Evolutionary conservation across 1,140 invertebrate genomes (phyloP), one percentile per base, ranked within the genome.

Genomic region (Harlomillsia oculata): DNA sequence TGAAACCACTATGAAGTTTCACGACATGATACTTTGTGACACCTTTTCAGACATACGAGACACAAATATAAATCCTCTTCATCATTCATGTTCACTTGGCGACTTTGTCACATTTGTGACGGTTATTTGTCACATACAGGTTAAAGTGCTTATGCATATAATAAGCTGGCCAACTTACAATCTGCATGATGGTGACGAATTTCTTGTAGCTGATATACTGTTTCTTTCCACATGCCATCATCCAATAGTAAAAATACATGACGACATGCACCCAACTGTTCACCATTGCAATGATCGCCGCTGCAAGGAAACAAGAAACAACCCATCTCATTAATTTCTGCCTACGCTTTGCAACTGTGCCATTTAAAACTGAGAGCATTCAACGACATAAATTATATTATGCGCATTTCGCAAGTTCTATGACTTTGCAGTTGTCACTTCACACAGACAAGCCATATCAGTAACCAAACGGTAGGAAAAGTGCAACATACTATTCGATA

Each of bases 181-280:
- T 68, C 66, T 91, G 89, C 25, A 92, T 72, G 48, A 85, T 83
- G 0, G 92, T 96, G 44, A 95, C 77, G 69, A 94, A 92, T 68
- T 87, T 90, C 71, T 96, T 96, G 89, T 89, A 96, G 88, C 89
- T 93, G 1, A 94, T 73, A 68, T 85, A 92, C 68, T 82, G 83
- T 0, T 74, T 67, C 0, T 88, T 86, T 14, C 90, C 90, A 55
- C 92, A 75, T 0, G 88, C 84, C 2, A 87, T 80, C 9, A 94
- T 71, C 0, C 84, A 84, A 71, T 96, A 96, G 71, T 96, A 97
- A 3, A 81, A 78, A 69, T 97, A 96, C 90, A 96, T 95, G 20
- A 95, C 71, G 0, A 95, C 83, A 70, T 94, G 91, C 34, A 95
- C 87, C 44, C 81, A 83, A 56, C 87, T 89, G 73, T 97, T 96